Base-by-base conservation (phyloP, 2,113 vertebrate species). In the Elephantulus edwardii region DNA sequence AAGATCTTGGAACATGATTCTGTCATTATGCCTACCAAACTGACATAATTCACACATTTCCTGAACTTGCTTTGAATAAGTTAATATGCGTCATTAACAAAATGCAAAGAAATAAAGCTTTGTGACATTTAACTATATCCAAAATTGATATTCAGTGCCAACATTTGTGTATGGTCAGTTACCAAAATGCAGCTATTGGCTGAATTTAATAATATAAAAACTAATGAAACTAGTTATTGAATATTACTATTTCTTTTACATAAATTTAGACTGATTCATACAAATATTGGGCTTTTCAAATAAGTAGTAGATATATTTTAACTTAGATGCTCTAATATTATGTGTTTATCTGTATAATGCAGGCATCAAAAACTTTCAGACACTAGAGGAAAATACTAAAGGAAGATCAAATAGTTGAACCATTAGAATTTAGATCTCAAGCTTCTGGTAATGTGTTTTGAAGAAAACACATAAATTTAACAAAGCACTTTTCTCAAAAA, bases 1-100 rank as follows among this genome's bases (percentile, higher is more conserved):
- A 95, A 80, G 68, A 87, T 92, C 78, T 89, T 91, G 91, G 93
- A 95, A 50, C 24, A 62, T 52, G n/a, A 78, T 93, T 92, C 72
- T 94, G 87, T 85, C 68, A 91, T 75, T 19, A 42, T 48, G 64
- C 19, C 19, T 70, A 71, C 62, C 10, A 93, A 84, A 92, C 85
- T 77, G 82, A 75, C 42, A 66, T 68, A 92, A 48, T 26, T 52
- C 80, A 82, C 11, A 87, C 26, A 87, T 89, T 78, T 93, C 87
- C 64, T 81, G 68, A 86, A 30, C 19, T 89, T 58, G 13, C n/a
- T 13, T 78, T 94, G 77, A 70, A 46, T 66, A 89, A 91, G 91
- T 83, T 75, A 94, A 58, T 80, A 9, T 8, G 83, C n/a, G 8
- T 44, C 16, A 62, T 58, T 90, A 90, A 89, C 75, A 12, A 90